Evolutionary conservation across 2,888 invertebrate species (phyloP), one percentile per base, ranked within the genome.

Genomic region (Elmis aenea): DNA sequence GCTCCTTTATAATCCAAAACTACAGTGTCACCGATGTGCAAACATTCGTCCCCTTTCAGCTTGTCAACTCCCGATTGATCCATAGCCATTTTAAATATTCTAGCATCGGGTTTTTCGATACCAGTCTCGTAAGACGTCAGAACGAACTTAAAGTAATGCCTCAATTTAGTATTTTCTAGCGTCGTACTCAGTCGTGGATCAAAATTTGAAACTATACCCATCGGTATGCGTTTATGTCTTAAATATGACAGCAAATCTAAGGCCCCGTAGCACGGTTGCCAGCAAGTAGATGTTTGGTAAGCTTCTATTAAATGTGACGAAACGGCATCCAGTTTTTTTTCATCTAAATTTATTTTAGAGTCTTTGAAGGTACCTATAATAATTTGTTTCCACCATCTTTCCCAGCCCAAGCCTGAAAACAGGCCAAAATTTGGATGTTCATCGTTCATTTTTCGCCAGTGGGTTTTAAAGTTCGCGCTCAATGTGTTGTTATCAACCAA

Each of bases 191-290:
- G 69, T 15, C 92, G 74, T 15, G 88, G 84, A 69, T 94, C 94
- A 68, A 85, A 90, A 67, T 94, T 94, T 3, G 93, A 90, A 48
- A 94, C 80, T 0, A 91, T 77, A 2, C 91, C 93, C 24, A 91
- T 50, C 6, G 62, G 52, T 8, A 76, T 54, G 13, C 66, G 64
- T 33, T 64, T 67, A 6, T 62, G 59, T 42, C 66, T 69, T 4
- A 90, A 63, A 41, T 74, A 72, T 13, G 76, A 66, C 1, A 91
- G 68, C n/a, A 89, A 66, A 35, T 77, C 76, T 5, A 74, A 58
- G 12, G 77, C 73, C 9, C 85, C 86, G 26, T 79, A 72, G 48
- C 77, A 75, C 15, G 77, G 69, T 54, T 77, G 71, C 91, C 92
- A 94, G 57, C 83, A 84, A 35, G 75, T 73, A 1, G 74, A 67